Percentiles rank a stretch among this genome's conserved stretches.
These are phyloP conservation scores for Sterrhoptilus dennistouni DNA, from an alignment of 2,113 vertebrate species.

Conservation along the genomic window DNA sequence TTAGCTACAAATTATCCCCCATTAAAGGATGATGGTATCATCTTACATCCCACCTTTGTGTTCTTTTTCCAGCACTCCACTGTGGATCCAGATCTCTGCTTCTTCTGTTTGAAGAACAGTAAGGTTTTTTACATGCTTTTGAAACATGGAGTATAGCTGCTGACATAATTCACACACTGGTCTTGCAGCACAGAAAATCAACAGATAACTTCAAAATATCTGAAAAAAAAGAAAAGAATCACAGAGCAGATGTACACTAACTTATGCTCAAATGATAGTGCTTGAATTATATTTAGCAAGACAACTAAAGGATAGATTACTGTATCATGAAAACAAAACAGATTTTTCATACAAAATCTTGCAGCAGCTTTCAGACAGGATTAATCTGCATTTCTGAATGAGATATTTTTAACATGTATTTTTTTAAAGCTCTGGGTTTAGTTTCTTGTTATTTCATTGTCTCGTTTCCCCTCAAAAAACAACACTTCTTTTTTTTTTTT, in stretches of 20 bases:
- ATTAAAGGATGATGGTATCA: not conserved
- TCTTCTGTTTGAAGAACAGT: not conserved
- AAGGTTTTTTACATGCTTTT: not conserved
- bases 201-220: not conserved
- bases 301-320: not conserved
- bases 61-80: not conserved
- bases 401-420: not conserved
- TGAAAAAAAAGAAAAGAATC: not conserved
- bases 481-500: not conserved
- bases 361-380: not conserved
- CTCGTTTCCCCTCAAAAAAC: not conserved
- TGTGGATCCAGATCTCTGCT: not conserved
- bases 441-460: not conserved
- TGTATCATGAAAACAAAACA: not conserved
- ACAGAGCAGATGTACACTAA: not conserved
- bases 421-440: not conserved
- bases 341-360: not conserved
- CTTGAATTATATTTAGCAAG: not conserved
- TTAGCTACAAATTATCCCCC: not conserved
- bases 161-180: not conserved
- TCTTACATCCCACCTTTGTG: constrained; percentile 18
- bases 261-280: not conserved
- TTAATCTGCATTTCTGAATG: not conserved
- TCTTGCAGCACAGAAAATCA: not conserved
- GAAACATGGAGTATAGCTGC: not conserved